These are phyloP conservation scores for Pseudoips prasinana DNA, from an alignment of 2,888 invertebrate species.

Conservation along the genomic window DNA sequence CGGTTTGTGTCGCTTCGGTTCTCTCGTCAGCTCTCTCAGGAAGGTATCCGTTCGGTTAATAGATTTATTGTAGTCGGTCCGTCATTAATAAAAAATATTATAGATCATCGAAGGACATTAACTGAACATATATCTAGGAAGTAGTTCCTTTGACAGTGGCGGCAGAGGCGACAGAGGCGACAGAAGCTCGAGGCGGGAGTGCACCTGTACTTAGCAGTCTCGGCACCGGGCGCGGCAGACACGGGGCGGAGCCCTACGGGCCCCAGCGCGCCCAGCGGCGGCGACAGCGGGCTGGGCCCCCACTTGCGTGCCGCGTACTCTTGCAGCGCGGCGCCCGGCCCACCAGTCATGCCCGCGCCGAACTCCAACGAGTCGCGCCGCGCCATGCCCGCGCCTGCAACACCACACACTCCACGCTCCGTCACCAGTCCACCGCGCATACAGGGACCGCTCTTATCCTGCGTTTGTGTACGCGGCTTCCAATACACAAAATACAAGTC, in stretches of 20 bases:
- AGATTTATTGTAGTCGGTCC: too few relatives aligned
- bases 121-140: too few relatives aligned
- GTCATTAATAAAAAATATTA: too few relatives aligned
- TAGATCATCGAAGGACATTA: too few relatives aligned
- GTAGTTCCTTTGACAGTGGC: too few relatives aligned
- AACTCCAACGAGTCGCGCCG: constrained; percentile 83
- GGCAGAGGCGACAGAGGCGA: too few relatives aligned
- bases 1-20: too few relatives aligned
- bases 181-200: too few relatives aligned
- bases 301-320: constrained; percentile 82
- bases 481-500: too few relatives aligned
- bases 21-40: constrained; percentile 13
- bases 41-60: too few relatives aligned
- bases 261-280: constrained; percentile 87
- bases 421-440: too few relatives aligned
- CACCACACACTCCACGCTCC: constrained; percentile 53
- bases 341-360: constrained; percentile 72
- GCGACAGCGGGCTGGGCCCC: constrained; percentile 84
- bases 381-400: constrained; percentile 70
- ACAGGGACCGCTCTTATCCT: constrained; percentile 27
- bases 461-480: constrained; percentile 5
- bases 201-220: constrained; percentile 88
- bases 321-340: constrained; percentile 67
- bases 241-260: constrained; percentile 84
- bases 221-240: constrained; percentile 93